Evolutionary conservation across 1,140 invertebrate genomes (phyloP), one percentile per base, ranked within the genome.

Genomic region (Oedothorax gibbosus): DNA sequence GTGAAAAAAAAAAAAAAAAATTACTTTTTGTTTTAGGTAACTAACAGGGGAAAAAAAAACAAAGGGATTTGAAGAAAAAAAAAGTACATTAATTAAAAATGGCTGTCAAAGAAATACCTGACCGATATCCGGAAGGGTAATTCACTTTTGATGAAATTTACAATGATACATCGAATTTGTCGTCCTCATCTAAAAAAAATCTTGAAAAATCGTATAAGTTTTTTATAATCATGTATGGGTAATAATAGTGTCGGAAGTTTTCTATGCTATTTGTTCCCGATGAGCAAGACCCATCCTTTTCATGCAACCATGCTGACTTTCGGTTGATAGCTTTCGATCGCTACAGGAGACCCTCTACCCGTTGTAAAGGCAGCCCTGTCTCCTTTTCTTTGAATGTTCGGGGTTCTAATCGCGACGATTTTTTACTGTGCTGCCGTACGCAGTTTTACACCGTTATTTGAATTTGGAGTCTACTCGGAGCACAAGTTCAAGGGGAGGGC

Each of bases 191-290:
- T 91, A n/a, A 35, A 78, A 88, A 50, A 87, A 87, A n/a, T 89
- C 90, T 91, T 14, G 79, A 88, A 20, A 89, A 89, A 57, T 88
- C 93, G 10, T 94, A 94, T 88, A 93, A 92, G 49, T 89, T 93
- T 3, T 93, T 94, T 83, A 90, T 95, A 51, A 91, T 93, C 68
- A 90, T 94, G 21, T 94, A 94, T 87, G 91, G 92, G 0, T 92
- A 0, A 89, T 94, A 7, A 91, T 93, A 0, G 66, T 93, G 6
- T 94, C 86, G 94, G 94, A 8, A 92, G 93, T 84, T 93, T 94
- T 87, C 88, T 95, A n/a, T 95, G 94, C 89, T 94, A 93, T 87
- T 93, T 94, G 88, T 87, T 94, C 66, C 94, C 94, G 0, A 94
- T 95, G 93, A 88, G 78, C 94, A 95, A 91, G 93, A 94, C 87